Evolutionary conservation across 2,888 invertebrate species (phyloP), one percentile per base, ranked within the genome.

Genomic region (Nowickia ferox): DNA sequence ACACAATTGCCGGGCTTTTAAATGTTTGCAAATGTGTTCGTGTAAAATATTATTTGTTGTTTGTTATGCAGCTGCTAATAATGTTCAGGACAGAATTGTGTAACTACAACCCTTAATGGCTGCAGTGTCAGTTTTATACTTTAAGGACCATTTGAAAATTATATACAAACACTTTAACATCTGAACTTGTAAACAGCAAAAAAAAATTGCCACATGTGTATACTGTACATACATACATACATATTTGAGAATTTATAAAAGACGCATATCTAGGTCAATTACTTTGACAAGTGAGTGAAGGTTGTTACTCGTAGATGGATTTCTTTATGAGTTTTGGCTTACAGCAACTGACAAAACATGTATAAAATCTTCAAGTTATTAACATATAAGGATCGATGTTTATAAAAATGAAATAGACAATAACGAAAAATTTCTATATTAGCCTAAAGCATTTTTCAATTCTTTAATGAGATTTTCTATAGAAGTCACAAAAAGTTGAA

Each of bases 231-330:
- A 15, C 9, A n/a, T 15, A 9, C 9, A 6, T 6, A 6, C 5
- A 59, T 15, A n/a, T 38, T 1, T 15, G 9, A 15, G 15, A 17
- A n/a, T 44, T 22, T 38, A 9, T 22, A 57, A 63, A 57, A 57
- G 51, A 46, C 44, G 55, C 72, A 44, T 59, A 84, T 71, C 42
- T 77, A 11, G 84, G 84, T 79, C 79, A 84, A 84, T 75, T 75
- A 71, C 71, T 76, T 59, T 71, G 38, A 59, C 75, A 71, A 44
- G 44, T 13, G 63, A 57, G 30, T 71, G 42, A 71, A 66, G 30
- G 30, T 30, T 68, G 48, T 22, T 48, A n/a, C n/a, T n/a, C n/a
- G n/a, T n/a, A 46, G 30, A 44, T 55, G 9, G n/a, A 44, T 30
- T 30, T 30, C 15, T 55, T 15, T 75, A 10, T 53, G 9, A 6